Evolutionary conservation across 2,888 invertebrate species (phyloP).

Genomic region (Nephrotoma flavescens): DNA sequence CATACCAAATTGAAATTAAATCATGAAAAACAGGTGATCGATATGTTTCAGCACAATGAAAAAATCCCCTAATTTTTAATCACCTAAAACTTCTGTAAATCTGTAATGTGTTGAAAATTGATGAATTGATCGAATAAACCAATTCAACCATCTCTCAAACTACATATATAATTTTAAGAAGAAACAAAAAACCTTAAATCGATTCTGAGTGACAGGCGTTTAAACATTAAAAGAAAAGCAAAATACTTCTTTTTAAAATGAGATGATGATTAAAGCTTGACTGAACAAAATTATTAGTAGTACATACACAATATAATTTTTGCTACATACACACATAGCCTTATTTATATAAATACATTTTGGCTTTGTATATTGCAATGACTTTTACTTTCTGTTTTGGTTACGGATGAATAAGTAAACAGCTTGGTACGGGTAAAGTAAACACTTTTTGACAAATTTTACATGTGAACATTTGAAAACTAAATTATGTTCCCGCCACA

Average conservation of each 20-base stretch:
- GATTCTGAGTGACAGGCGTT: neutral
- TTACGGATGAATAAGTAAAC: neutral
- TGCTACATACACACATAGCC: neutral
- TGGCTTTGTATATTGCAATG: neutral
- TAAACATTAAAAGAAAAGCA: neutral
- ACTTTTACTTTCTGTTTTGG: neutral
- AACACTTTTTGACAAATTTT: neutral
- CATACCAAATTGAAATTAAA: too few species aligned
- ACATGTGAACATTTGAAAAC: neutral
- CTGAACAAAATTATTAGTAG: neutral
- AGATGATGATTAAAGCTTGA: neutral
- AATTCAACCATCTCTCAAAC: neutral
- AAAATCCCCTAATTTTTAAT: neutral
- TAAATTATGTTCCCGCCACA: neutral
- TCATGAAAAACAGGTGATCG: too few species aligned
- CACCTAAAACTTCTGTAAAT: neutral
- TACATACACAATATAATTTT: neutral
- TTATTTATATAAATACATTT: neutral
- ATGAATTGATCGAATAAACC: neutral
- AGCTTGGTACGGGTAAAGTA: neutral
- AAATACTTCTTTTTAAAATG: neutral
- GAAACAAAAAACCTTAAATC: neutral
- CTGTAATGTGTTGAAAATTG: neutral
- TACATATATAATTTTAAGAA: neutral
- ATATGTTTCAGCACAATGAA: neutral